Percentiles rank a stretch among this genome's conserved stretches.
These are phyloP conservation scores for Molothrus ater DNA, from an alignment of 2,797 vertebrate species.

Conservation along the genomic window DNA sequence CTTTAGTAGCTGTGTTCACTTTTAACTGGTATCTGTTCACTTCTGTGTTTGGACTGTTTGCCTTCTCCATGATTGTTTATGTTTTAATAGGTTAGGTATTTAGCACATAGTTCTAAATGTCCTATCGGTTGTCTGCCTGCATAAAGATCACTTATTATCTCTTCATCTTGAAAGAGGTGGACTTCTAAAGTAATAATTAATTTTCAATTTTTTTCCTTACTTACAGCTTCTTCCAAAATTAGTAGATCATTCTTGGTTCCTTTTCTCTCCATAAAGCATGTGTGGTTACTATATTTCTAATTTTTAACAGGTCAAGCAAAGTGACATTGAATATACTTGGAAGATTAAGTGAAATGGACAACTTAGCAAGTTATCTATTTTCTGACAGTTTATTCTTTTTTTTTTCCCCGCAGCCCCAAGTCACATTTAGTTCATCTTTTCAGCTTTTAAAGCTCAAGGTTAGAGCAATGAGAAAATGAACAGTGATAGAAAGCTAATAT, in stretches of 20 bases:
- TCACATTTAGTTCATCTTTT: neutral
- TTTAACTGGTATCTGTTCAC: neutral
- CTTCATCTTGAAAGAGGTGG: neutral
- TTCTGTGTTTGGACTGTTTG: neutral
- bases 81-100: neutral
- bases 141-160: neutral
- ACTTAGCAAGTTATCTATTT: neutral
- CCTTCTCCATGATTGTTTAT: neutral
- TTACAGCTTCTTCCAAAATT: neutral
- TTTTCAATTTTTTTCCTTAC: neutral
- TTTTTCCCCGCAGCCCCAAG: neutral
- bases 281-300: neutral
- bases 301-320: neutral
- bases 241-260: neutral
- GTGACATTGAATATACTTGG: neutral
- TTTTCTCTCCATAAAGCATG: neutral
- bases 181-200: neutral
- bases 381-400: neutral
- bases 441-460: constrained; percentile 4
- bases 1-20: neutral
- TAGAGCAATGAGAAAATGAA: constrained; percentile 23
- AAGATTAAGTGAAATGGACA: constrained; percentile 14
- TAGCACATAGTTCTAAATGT: neutral
- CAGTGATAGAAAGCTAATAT: neutral
- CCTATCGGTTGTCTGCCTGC: neutral